These are phyloP conservation scores for Muscicapa comitata DNA, from an alignment of 2,797 vertebrate species.

Conservation along the genomic window DNA sequence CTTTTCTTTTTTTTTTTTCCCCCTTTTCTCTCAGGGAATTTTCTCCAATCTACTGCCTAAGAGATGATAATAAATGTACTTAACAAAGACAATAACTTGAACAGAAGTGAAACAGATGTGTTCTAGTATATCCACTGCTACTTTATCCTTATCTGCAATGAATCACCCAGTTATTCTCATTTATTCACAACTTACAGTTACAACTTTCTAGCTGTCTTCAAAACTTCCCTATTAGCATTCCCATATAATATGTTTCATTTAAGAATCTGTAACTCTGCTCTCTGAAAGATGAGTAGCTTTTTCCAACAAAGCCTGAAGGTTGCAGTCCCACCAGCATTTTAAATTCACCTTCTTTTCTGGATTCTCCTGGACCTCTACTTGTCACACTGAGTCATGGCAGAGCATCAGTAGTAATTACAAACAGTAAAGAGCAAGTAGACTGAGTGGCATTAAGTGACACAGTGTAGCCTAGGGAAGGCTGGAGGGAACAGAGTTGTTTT, in stretches of 20 bases:
- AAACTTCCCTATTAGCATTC: not conserved
- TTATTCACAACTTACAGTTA: not conserved
- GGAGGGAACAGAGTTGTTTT: not conserved
- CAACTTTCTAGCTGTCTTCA: not conserved
- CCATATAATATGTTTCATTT: not conserved
- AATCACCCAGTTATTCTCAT: not conserved
- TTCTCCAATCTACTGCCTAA: not conserved
- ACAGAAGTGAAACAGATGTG: not conserved
- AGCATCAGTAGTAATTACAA: not conserved
- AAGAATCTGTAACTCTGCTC: not conserved
- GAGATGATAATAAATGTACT: not conserved
- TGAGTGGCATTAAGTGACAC: not conserved
- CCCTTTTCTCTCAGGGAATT: not conserved
- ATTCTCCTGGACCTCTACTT: not conserved
- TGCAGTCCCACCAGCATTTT: not conserved
- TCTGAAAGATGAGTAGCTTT: not conserved
- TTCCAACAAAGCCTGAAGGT: not conserved
- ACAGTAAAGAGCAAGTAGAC: not conserved
- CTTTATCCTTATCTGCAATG: not conserved
- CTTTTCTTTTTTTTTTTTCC: too few species aligned
- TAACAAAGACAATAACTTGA: not conserved
- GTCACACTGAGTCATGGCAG: not conserved
- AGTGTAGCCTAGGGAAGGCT: not conserved
- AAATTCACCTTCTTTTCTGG: not conserved
- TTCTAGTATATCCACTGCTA: not conserved